A percentile compares a stretch with the other conserved stretches of the same genome.
Evolutionary conservation across 2,888 invertebrate species (phyloP).

Genomic region (Erebia palarica): DNA sequence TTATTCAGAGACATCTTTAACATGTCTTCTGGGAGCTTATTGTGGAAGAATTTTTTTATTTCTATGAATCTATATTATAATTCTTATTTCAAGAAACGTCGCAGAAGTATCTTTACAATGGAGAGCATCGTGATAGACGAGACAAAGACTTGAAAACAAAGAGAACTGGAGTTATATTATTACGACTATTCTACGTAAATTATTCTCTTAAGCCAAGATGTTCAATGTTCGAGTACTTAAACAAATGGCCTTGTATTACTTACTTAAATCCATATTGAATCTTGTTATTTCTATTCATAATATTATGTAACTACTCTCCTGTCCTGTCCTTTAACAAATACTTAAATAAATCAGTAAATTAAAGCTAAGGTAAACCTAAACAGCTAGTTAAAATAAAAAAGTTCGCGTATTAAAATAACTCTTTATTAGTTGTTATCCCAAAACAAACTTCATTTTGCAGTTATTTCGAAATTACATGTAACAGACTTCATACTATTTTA

Average conservation of each 20-base stretch:
- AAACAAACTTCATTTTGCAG: no score
- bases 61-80: not conserved
- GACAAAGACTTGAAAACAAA: conserved; percentile 12
- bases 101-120: not conserved
- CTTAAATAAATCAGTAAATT: not conserved
- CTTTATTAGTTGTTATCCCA: no score
- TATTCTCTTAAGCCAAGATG: conserved; percentile 9
- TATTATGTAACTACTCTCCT: not conserved
- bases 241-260: not conserved
- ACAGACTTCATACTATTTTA: no score
- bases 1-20: no score
- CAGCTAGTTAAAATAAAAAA: no score
- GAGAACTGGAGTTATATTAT: conserved; percentile 2
- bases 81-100: not conserved
- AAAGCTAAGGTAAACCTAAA: no score
- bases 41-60: no score
- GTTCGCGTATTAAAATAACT: no score
- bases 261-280: not conserved
- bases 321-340: not conserved
- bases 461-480: no score
- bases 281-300: not conserved
- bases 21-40: no score
- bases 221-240: conserved; percentile 4
- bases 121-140: conserved; percentile 1
- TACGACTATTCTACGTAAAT: conserved; percentile 1